A percentile compares a stretch with the other conserved stretches of the same genome.
Conservation (phyloP, 2,888 invertebrate genomes). For the Corbicula japonica region DNA sequence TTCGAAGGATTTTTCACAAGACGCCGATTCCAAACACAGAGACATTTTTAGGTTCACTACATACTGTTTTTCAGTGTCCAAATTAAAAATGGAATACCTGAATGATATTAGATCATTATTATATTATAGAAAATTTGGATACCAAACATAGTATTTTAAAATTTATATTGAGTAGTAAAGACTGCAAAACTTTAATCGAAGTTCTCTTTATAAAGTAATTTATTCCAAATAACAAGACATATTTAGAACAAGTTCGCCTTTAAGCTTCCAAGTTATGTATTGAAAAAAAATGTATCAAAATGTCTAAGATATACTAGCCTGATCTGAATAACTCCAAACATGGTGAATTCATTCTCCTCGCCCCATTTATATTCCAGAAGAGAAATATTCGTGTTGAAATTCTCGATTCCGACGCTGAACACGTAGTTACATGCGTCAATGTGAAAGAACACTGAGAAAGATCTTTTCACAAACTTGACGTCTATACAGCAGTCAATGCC, state of each 20-base stretch:
- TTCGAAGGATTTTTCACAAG: constrained; percentile 48
- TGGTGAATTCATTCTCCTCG: constrained; percentile 34
- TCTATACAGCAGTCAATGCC: constrained; percentile 73
- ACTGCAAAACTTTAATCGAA: too few relatives aligned
- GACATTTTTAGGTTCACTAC: constrained; percentile 54
- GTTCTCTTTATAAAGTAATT: too few relatives aligned
- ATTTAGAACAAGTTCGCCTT: too few relatives aligned
- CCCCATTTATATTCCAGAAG: constrained; percentile 71
- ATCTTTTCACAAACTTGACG: constrained; percentile 47
- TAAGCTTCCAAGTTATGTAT: too few relatives aligned
- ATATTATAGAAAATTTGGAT: too few relatives aligned
- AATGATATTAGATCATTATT: too few relatives aligned
- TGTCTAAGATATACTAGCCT: too few relatives aligned
- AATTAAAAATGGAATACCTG: constrained; percentile 56
- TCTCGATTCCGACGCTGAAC: constrained; percentile 70
- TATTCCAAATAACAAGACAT: too few relatives aligned
- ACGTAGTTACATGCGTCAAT: constrained; percentile 70
- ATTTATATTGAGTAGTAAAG: too few relatives aligned
- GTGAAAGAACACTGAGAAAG: constrained; percentile 64
- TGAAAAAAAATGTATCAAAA: too few relatives aligned
- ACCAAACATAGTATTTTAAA: too few relatives aligned
- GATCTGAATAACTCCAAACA: constrained; percentile 36
- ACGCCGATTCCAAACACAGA: constrained; percentile 51
- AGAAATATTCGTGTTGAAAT: constrained; percentile 57
- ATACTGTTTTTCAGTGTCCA: constrained; percentile 52